Evolutionary conservation across 2,888 invertebrate species (phyloP), one percentile per base, ranked within the genome.

Genomic region (Aradus depressus): DNA sequence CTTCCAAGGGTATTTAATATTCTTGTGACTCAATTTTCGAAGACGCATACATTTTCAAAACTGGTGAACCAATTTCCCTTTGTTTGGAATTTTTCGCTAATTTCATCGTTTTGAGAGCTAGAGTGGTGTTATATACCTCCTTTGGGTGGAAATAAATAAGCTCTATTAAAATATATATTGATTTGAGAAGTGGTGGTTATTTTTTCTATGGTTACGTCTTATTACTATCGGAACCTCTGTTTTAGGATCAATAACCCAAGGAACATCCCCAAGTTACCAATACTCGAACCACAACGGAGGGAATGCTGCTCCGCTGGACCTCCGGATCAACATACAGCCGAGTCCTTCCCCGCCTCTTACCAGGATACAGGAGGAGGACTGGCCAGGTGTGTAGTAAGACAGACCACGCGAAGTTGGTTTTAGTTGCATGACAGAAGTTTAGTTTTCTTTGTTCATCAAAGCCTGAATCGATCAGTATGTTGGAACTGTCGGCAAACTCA

Each of bases 281-380:
- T 38, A 26, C 31, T 43, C 41, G 35, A 57, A 51, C 37, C 53
- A 53, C 25, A 58, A 52, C 38, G 56, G 53, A 22, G 55, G 55
- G 18, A 53, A 47, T 12, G 22, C 38, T 25, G 55, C 49, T 8
- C 58, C 60, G 18, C 51, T 60, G 26, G 60, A 60, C 49, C 50
- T 60, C 19, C 47, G 60, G 50, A 52, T 60, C 28, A 56, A 55
- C 18, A 53, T 56, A 1, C 58, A 59, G 48, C 57, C 56, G 34
- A 60, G 58, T 44, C 60, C 60, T n/a, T 60, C 60, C 4, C 60
- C 60, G n/a, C 60, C 60, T 31, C 48, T 60, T 16, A 58, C 58
- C 5, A 49, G 58, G 35, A 60, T 60, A 18, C 60, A 60, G 50
- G 60, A 60, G 52, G 60, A 60, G 50, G 59, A 57, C 25, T 59